Conservation (phyloP, 2,113 vertebrate genomes). For the Vombatus ursinus region DNA sequence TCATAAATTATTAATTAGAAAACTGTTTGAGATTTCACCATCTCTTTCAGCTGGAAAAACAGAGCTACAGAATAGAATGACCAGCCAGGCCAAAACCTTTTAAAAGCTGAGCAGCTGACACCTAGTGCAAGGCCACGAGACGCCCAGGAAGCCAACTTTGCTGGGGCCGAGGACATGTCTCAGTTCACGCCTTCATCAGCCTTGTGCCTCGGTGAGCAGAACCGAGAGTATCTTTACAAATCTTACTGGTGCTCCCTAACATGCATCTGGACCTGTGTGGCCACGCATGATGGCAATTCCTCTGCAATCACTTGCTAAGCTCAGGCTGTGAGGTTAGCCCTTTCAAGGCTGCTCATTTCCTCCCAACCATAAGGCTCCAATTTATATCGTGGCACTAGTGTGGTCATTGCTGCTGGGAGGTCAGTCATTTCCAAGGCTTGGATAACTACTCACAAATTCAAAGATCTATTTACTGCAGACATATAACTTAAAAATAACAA, state of each 20-base stretch:
- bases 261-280: not conserved
- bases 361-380: not conserved
- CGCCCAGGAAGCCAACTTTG: not conserved
- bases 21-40: not conserved
- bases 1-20: not conserved
- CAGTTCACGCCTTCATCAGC: not conserved
- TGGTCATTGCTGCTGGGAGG: not conserved
- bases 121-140: not conserved
- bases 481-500: not conserved
- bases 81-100: not conserved
- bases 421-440: not conserved
- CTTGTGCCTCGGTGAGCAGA: conserved; percentile 28
- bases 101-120: not conserved
- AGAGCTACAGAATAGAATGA: not conserved
- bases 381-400: not conserved
- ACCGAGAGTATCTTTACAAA: not conserved
- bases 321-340: not conserved
- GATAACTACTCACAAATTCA: not conserved
- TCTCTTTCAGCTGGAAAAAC: not conserved
- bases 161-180: not conserved
- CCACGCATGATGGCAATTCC: not conserved
- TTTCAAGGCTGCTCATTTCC: not conserved
- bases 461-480: not conserved
- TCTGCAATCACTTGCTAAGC: not conserved
- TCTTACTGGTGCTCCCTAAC: not conserved